phyloP scores from a whole-genome alignment of 2,797 vertebrate genomes.

The Acipenser oxyrinchus region DNA sequence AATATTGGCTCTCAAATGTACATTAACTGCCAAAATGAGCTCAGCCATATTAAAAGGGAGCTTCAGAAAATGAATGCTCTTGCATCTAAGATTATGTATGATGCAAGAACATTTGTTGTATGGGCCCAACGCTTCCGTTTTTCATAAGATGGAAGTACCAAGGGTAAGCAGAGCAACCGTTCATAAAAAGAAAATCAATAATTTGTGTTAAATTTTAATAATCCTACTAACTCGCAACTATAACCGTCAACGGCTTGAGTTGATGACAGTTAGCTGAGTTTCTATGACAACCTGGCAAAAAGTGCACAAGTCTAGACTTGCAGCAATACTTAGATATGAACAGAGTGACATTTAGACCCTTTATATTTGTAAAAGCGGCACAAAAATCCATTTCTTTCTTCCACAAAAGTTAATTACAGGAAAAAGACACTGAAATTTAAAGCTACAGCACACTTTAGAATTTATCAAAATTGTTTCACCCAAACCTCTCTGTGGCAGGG shows the following conservation, averaged over 20 bases:
- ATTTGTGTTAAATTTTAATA: constrained; percentile 75
- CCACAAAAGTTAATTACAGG: constrained; percentile 16
- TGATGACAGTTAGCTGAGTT: constrained; percentile 62
- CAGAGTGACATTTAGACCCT: constrained; percentile 60
- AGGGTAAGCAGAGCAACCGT: constrained; percentile 45
- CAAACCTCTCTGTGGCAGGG: too few relatives aligned
- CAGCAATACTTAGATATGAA: constrained; percentile 56
- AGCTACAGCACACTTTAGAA: background rate
- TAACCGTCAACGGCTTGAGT: constrained; percentile 57
- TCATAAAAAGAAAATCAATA: constrained; percentile 72
- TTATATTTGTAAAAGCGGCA: constrained; percentile 24
- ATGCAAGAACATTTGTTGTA: too few relatives aligned
- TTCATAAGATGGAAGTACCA: constrained; percentile 39
- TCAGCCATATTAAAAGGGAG: too few relatives aligned
- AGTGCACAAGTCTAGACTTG: constrained; percentile 53
- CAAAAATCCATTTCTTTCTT: constrained; percentile 46
- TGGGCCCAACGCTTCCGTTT: too few relatives aligned
- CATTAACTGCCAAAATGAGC: too few relatives aligned
- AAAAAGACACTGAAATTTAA: background rate
- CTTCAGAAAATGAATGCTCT: too few relatives aligned
- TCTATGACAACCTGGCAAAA: constrained; percentile 66
- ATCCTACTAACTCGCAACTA: constrained; percentile 64
- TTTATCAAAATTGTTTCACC: too few relatives aligned
- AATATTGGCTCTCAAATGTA: too few relatives aligned
- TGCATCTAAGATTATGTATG: too few relatives aligned